phyloP scores from a whole-genome alignment of 2,113 vertebrate genomes.

The Epinephelus cyanopodus region DNA sequence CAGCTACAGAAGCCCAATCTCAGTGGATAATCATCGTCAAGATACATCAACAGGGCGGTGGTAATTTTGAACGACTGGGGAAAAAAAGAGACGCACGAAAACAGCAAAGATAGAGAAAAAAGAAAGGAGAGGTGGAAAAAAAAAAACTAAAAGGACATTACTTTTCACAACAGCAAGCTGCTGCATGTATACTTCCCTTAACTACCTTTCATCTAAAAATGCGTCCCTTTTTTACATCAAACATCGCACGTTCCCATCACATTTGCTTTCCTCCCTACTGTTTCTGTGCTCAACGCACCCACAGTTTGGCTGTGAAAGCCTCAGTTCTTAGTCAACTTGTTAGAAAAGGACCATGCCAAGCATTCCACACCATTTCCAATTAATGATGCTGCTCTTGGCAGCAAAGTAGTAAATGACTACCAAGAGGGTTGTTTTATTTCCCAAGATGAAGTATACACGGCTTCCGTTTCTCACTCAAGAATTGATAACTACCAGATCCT shows the following conservation, averaged over 20 bases:
- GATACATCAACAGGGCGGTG: constrained; percentile 69
- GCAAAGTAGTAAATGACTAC: constrained; percentile 77
- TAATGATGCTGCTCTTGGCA: constrained; percentile 82
- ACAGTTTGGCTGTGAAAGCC: constrained; percentile 67
- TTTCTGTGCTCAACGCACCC: constrained; percentile 59
- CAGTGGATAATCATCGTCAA: constrained; percentile 79
- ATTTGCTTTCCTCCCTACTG: constrained; percentile 56
- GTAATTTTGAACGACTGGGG: constrained; percentile 66
- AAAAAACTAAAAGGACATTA: constrained; percentile 8
- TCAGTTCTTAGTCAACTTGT: constrained; percentile 72
- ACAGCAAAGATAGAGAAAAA: constrained; percentile 24
- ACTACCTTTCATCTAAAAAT: constrained; percentile 21
- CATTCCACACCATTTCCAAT: constrained; percentile 81
- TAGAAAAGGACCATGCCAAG: constrained; percentile 76
- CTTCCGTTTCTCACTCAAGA: constrained; percentile 67
- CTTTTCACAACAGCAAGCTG: constrained; percentile 29
- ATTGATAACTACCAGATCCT: constrained; percentile 75
- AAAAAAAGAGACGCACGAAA: not conserved
- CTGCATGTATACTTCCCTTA: constrained; percentile 7
- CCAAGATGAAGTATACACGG: constrained; percentile 75
- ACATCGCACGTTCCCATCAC: constrained; percentile 42
- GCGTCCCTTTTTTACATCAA: constrained; percentile 38
- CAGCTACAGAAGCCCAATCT: constrained; percentile 75
- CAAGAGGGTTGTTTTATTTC: constrained; percentile 79
- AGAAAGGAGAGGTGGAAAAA: not conserved